Conservation (phyloP, 2,113 vertebrate genomes). For the Hippocampus barbouri region DNA sequence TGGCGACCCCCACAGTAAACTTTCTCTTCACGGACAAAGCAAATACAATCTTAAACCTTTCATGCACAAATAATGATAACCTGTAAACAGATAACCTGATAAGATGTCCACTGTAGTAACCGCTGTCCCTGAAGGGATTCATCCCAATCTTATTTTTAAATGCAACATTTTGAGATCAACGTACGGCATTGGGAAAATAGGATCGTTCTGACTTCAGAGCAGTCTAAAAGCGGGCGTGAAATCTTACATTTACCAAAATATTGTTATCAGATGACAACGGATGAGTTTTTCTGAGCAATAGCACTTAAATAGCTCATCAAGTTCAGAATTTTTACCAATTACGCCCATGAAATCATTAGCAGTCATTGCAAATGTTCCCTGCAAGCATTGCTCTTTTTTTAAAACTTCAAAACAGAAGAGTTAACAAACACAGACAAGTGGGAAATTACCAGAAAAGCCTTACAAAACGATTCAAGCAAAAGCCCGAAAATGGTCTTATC, state of each 20-base stretch:
- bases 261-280: conserved; percentile 48
- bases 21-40: not conserved
- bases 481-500: not conserved
- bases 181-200: not conserved
- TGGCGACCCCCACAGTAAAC: not conserved
- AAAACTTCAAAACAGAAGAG: conserved; percentile 14
- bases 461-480: not conserved
- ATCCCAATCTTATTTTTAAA: not conserved
- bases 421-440: conserved; percentile 2
- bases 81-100: too few species aligned
- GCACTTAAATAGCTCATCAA: conserved; percentile 43
- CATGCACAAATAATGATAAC: not conserved
- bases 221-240: not conserved
- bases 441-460: not conserved
- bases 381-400: conserved; percentile 13
- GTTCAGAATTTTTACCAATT: conserved; percentile 27
- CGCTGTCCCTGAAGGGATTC: too few species aligned
- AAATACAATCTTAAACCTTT: not conserved
- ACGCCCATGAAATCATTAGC: conserved; percentile 27
- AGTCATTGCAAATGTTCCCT: conserved; percentile 26
- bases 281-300: conserved; percentile 32
- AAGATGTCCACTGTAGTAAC: too few species aligned
- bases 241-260: conserved; percentile 27
- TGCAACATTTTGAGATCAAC: not conserved
- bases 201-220: not conserved